Percentiles rank a stretch among this genome's conserved stretches.
Evolutionary conservation across 2,797 vertebrate genomes (phyloP).

Genomic region (Cephalopachus bancanus): DNA sequence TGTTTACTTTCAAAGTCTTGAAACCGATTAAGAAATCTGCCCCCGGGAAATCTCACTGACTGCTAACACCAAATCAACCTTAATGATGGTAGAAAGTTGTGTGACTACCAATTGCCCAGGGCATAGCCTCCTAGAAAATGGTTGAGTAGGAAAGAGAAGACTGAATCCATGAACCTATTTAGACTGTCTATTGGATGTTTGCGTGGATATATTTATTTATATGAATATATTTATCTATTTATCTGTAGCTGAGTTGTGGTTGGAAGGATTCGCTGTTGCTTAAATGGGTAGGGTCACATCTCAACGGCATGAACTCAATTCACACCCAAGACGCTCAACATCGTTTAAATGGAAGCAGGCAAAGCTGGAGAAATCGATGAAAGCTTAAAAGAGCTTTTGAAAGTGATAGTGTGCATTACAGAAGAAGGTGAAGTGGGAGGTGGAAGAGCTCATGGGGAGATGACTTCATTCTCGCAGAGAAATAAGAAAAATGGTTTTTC

Average conservation of each 20-base stretch:
- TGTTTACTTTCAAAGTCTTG: neutral
- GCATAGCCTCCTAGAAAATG: neutral
- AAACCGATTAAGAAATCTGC: conserved; percentile 32
- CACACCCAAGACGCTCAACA: neutral
- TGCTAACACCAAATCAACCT: neutral
- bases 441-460: neutral
- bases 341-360: neutral
- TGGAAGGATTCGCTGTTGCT: neutral
- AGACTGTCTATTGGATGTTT: neutral
- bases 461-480: neutral
- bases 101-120: neutral
- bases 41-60: neutral
- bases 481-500: neutral
- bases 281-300: accelerated
- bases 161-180: accelerated
- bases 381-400: neutral
- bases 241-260: neutral
- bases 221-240: neutral
- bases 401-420: neutral
- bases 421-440: neutral
- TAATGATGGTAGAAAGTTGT: neutral
- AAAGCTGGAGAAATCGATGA: neutral
- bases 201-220: neutral
- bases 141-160: neutral
- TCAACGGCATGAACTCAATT: neutral